phyloP scores from a whole-genome alignment of 1,140 invertebrate genomes.

The Ganaspis sp. region DNA sequence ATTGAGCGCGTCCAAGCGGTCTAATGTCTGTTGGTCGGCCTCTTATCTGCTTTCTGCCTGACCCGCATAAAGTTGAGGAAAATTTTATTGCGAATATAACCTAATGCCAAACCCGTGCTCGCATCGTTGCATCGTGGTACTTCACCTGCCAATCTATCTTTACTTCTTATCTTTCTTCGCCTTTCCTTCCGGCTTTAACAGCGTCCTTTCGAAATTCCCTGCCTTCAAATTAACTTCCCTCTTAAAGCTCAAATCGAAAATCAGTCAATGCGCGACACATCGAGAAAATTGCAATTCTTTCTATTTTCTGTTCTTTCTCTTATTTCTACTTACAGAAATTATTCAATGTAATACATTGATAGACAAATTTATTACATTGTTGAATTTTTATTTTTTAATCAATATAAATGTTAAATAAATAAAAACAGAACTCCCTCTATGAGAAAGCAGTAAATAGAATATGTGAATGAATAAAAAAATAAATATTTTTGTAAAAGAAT shows the following conservation, averaged over 20 bases:
- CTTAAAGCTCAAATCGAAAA: slow-evolving; percentile 20
- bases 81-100: slow-evolving; percentile 42
- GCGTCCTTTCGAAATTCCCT: slow-evolving; percentile 23
- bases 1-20: slow-evolving; percentile 2
- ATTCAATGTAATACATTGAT: too few relatives aligned
- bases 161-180: slow-evolving; percentile 4
- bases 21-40: slow-evolving; percentile 12
- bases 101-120: slow-evolving; percentile 17
- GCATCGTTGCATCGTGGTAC: neutral
- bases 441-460: too few relatives aligned
- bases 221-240: slow-evolving; percentile 11
- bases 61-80: slow-evolving; percentile 41
- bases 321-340: neutral
- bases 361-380: too few relatives aligned
- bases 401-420: too few relatives aligned
- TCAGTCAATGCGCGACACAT: slow-evolving; percentile 12
- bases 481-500: too few relatives aligned
- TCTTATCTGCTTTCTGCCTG: slow-evolving; percentile 37
- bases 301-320: neutral
- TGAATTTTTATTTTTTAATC: too few relatives aligned
- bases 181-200: slow-evolving; percentile 11
- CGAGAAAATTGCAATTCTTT: neutral
- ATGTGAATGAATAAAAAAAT: too few relatives aligned
- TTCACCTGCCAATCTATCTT: slow-evolving; percentile 28
- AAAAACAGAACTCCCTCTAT: too few relatives aligned